Evolutionary conservation across 2,797 vertebrate species (phyloP).

Genomic region (Allobates femoralis): DNA sequence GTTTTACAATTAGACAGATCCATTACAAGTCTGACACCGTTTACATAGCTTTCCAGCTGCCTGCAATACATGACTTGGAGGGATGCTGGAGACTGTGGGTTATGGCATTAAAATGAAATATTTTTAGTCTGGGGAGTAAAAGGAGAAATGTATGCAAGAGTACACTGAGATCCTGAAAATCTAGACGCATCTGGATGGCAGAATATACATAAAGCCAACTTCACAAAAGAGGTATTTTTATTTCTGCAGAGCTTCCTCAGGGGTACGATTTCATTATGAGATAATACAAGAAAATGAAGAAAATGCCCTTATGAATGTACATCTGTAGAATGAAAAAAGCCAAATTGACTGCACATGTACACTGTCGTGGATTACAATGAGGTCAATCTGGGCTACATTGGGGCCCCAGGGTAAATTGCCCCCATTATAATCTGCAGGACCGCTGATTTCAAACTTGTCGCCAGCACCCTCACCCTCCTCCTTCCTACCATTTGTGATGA

Average conservation of each 20-base stretch:
- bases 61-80: conserved; percentile 52
- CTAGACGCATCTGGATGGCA: conserved; percentile 14
- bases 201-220: background rate
- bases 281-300: background rate
- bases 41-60: conserved; percentile 51
- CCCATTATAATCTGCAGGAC: too few relatives aligned
- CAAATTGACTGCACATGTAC: background rate
- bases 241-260: background rate
- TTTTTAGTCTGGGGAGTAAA: conserved; percentile 12
- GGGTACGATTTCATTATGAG: background rate
- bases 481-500: too few relatives aligned
- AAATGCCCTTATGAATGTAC: background rate
- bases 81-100: conserved; percentile 33
- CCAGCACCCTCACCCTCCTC: too few relatives aligned
- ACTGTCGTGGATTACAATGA: too few relatives aligned
- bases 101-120: conserved; percentile 42
- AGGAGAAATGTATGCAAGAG: conserved; percentile 17
- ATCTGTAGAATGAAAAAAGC: background rate
- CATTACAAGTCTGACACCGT: conserved; percentile 55
- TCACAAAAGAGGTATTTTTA: background rate
- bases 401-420: too few relatives aligned
- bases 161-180: background rate
- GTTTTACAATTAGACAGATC: conserved; percentile 57
- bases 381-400: too few relatives aligned
- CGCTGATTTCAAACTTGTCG: too few relatives aligned